Percentiles rank a stretch among this genome's conserved stretches.
Evolutionary conservation across 1,140 invertebrate species (phyloP).

Genomic region (Leptopilina boulardi): DNA sequence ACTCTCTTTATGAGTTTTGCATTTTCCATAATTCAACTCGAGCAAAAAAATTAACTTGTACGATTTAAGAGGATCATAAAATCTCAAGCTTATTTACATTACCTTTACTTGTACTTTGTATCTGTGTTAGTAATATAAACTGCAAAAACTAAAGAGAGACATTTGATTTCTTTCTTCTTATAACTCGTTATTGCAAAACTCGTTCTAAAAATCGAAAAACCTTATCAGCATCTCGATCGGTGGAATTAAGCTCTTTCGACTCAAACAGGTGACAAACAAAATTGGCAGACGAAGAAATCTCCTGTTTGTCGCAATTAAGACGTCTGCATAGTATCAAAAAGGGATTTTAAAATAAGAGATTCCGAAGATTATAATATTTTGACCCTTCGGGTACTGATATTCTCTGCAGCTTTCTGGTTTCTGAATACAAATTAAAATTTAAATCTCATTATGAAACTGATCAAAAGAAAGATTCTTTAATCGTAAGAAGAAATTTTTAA

Average conservation of each 20-base stretch:
- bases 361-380: slow-evolving; percentile 1
- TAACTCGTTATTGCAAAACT: neutral
- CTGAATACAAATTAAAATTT: slow-evolving; percentile 40
- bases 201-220: neutral
- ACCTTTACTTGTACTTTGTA: too few relatives aligned
- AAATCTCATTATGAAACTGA: too few relatives aligned
- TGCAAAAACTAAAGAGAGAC: too few relatives aligned
- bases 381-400: neutral
- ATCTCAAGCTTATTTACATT: neutral
- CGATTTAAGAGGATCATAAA: too few relatives aligned
- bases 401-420: neutral
- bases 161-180: neutral
- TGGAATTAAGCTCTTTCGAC: neutral
- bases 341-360: neutral
- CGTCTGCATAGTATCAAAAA: neutral
- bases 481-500: too few relatives aligned
- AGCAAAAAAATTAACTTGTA: too few relatives aligned
- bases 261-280: neutral
- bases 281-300: neutral
- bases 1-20: neutral
- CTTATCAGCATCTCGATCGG: neutral
- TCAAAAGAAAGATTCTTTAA: too few relatives aligned
- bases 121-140: too few relatives aligned
- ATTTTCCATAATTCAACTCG: neutral
- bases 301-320: neutral